Conservation (phyloP, 2,797 vertebrate genomes). For the Paedocypris micromegethes region DNA sequence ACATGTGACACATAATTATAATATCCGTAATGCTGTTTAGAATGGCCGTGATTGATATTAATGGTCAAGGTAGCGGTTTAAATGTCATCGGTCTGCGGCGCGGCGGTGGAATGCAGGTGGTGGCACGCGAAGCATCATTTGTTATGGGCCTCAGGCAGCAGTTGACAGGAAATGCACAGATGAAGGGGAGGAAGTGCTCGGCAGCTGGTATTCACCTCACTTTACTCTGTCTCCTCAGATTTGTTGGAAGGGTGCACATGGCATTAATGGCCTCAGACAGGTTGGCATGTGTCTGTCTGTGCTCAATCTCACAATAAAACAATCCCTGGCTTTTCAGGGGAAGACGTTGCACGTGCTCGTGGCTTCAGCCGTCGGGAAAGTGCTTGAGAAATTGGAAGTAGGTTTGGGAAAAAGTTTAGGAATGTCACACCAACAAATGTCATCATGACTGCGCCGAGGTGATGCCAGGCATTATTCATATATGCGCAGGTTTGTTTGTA, state of each 20-base stretch:
- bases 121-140: neutral
- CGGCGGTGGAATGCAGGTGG: neutral
- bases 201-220: neutral
- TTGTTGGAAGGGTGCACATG: conserved; percentile 1
- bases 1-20: too few relatives aligned
- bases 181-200: conserved; percentile 4
- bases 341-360: too few relatives aligned
- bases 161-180: neutral
- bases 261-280: neutral
- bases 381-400: too few relatives aligned
- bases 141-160: conserved; percentile 12
- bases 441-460: too few relatives aligned
- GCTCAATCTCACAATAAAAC: neutral
- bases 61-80: conserved; percentile 15
- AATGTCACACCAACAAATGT: too few relatives aligned
- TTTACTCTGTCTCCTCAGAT: conserved; percentile 15
- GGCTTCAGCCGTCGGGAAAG: too few relatives aligned
- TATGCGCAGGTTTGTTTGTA: too few relatives aligned
- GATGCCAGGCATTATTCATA: too few relatives aligned
- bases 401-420: too few relatives aligned
- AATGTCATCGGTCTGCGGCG: conserved; percentile 8
- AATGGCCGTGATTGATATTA: too few relatives aligned
- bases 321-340: too few relatives aligned
- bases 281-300: neutral
- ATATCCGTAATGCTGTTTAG: too few relatives aligned